Base-by-base conservation (phyloP, 2,113 vertebrate species). In the Elephantulus edwardii region DNA sequence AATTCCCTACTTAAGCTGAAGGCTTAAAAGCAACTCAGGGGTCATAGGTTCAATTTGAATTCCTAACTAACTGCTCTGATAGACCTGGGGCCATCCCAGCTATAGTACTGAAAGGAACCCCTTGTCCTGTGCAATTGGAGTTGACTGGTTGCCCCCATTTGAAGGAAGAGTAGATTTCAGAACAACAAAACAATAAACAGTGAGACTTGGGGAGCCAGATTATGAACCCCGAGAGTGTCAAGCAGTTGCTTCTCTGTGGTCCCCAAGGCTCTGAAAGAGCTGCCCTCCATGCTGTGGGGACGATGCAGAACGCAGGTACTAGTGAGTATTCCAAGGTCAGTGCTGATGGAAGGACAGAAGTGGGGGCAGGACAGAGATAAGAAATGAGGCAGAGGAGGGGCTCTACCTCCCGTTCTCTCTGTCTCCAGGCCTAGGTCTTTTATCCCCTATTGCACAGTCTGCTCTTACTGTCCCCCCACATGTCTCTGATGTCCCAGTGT, bases 401-500 rank as follows among this genome's bases (percentile, higher is more conserved):
- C 33, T 17, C 38, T 4, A 5, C 2, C 12, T 10, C 14, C 26
- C 9, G 8, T 24, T 38, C 60, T 82, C 40, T 62, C 33, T 68
- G 30, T 78, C 38, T 17, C 46, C 64, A 56, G 38, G 68, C 3
- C 58, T 46, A 22, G 16, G 14, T 42, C 42, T 82, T 48, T 58
- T 22, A 42, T 79, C n/a, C 20, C 42, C 26, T 30, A 50, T 8
- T 38, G 10, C 26, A 9, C 5, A 2, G 42, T n/a, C 60, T 4
- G 10, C 4, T 42, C 74, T 48, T 33, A 12, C 3, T 11, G 38
- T 2, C 2, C 14, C n/a, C 24, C 30, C 14, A 22, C 17, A 4
- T 0, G 2, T 3, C 28, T 5, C n/a, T 38, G 20, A 0, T 35
- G 54, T 68, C 46, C 62, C 6, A 8, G 2, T 1, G 19, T 12